Conservation (phyloP, 1,140 invertebrate genomes). For the Asobara japonica region DNA sequence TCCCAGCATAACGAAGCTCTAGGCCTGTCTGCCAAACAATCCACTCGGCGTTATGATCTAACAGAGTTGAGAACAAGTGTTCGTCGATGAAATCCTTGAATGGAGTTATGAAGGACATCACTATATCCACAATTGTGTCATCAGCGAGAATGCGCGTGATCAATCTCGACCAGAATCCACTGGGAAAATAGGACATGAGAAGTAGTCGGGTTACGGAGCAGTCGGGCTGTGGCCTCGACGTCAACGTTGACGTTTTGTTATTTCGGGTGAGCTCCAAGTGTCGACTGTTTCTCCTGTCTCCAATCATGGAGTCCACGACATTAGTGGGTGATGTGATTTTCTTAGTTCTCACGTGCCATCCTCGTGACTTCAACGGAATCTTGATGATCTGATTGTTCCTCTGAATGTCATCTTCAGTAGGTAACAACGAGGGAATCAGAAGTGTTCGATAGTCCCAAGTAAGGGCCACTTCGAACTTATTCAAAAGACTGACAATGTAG, state of each 20-base stretch:
- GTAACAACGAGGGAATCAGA: slow-evolving; percentile 91
- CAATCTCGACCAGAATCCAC: slow-evolving; percentile 96
- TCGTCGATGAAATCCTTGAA: slow-evolving; percentile 70
- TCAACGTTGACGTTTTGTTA: slow-evolving; percentile 47
- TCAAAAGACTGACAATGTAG: slow-evolving; percentile 90
- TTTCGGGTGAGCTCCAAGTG: not conserved
- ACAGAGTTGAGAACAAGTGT: slow-evolving; percentile 69
- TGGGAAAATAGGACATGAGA: slow-evolving; percentile 96
- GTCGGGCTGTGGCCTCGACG: slow-evolving; percentile 67
- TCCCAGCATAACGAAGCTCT: slow-evolving; percentile 83
- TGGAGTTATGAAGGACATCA: slow-evolving; percentile 65
- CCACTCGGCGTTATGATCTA: slow-evolving; percentile 87
- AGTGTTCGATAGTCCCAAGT: slow-evolving; percentile 95
- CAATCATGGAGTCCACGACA: slow-evolving; percentile 44
- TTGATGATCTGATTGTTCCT: slow-evolving; percentile 66
- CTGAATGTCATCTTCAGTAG: slow-evolving; percentile 78
- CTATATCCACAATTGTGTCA: slow-evolving; percentile 85
- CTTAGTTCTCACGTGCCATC: slow-evolving; percentile 74
- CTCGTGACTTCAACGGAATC: slow-evolving; percentile 77
- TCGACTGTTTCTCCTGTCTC: slow-evolving; percentile 30
- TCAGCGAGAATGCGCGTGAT: slow-evolving; percentile 93
- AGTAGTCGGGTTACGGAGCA: slow-evolving; percentile 76
- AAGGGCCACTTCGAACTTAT: slow-evolving; percentile 97
- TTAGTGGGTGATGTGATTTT: slow-evolving; percentile 70
- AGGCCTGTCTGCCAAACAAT: slow-evolving; percentile 95